Base-by-base conservation (phyloP, 2,888 invertebrate genomes). In the Tanaodytes sp. region DNA sequence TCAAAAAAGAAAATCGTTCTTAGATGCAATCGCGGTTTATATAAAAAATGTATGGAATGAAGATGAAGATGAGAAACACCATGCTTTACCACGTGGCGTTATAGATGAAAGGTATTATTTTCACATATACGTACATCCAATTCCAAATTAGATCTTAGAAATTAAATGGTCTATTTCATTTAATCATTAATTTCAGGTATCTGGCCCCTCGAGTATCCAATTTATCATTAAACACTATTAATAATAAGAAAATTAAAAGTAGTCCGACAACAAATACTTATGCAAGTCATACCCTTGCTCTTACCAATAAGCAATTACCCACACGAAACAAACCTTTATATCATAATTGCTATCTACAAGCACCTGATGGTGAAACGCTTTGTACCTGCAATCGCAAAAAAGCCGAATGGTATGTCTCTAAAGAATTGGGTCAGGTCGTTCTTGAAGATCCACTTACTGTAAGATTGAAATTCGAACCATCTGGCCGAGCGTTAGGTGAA, bases 331-430 rank as follows among this genome's bases (percentile, higher is more conserved):
- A 88, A 72, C 91, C 91, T 0, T 85, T 94, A 45, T 94, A 94
- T 83, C 90, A 93, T 81, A 94, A 94, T 85, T 93, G 93, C 76
- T 88, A 89, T 71, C 83, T 94, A 67, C 86, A 91, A 82, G 93
- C 94, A 0, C 93, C 93, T 0, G 93, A 94, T 79, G 93, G 92
- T 1, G 91, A 92, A 67, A 82, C 90, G 2, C 85, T 94, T 8
- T 92, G 93, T 77, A 92, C 92, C 0, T 92, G 92, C 78, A 92
- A 93, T 76, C 86, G 85, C 8, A 91, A 89, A 71, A 94, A 94
- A 80, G 93, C 93, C 0, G 83, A 89, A 69, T 94, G 94, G 93
- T 92, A 88, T 72, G 78, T 89, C 1, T 79, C 80, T 3, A 88
- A 87, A 77, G 83, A 84, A 23, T 77, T 87, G 18, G 85, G 86